Evolutionary conservation across 2,797 vertebrate genomes (phyloP).

Genomic region (Cottoperca gobio): DNA sequence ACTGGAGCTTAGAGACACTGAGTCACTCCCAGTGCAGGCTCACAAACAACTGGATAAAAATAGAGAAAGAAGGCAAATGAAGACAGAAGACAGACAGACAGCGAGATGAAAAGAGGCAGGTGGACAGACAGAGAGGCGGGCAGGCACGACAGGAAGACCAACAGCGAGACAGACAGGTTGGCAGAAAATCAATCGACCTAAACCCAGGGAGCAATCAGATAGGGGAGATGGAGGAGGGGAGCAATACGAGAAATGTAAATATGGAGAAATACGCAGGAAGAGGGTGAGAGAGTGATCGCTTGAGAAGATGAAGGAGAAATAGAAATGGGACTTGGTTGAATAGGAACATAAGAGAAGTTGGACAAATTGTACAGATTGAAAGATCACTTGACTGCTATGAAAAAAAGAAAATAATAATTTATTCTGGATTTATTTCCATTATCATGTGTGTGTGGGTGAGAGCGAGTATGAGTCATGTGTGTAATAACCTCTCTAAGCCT

Average conservation of each 20-base stretch:
- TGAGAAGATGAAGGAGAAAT: slow-evolving; percentile 10
- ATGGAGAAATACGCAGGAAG: slow-evolving; percentile 24
- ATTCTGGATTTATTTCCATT: slow-evolving; percentile 20
- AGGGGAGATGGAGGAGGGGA: slow-evolving; percentile 8
- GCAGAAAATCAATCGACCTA: slow-evolving; percentile 61
- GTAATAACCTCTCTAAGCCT: slow-evolving; percentile 13
- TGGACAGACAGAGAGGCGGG: slow-evolving; percentile 40
- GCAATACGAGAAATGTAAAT: slow-evolving; percentile 30
- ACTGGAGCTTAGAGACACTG: slow-evolving; percentile 75
- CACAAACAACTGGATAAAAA: slow-evolving; percentile 80
- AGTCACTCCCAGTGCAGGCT: slow-evolving; percentile 71
- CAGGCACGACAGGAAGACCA: neutral
- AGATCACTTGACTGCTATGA: neutral
- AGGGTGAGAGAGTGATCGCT: neutral
- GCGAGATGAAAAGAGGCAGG: slow-evolving; percentile 52
- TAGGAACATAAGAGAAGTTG: too few species aligned
- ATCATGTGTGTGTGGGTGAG: neutral
- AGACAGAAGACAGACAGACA: slow-evolving; percentile 61
- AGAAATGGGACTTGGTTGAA: slow-evolving; percentile 7
- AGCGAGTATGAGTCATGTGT: neutral
- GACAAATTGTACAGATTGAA: neutral
- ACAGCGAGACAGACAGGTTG: slow-evolving; percentile 38
- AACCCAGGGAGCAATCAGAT: slow-evolving; percentile 33
- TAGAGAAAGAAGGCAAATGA: slow-evolving; percentile 66
- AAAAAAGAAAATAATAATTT: neutral